Base-by-base conservation (phyloP, 2,797 vertebrate species). In the Heterohyrax brucei region DNA sequence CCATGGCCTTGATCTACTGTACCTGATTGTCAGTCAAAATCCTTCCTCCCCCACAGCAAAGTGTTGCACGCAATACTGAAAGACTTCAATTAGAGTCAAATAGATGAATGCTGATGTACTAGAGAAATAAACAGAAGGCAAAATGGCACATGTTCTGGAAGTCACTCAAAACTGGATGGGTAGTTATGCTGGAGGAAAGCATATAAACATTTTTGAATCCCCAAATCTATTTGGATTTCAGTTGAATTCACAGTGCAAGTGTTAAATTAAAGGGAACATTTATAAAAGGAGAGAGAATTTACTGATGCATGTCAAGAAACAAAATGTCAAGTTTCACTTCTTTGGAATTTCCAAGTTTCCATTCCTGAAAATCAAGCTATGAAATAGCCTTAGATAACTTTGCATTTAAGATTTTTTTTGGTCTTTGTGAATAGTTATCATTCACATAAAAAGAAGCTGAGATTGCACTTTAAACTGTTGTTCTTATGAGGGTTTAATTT, bases 401-500 rank as follows among this genome's bases (percentile, higher is more conserved):
- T 75, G 81, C 72, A 79, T 72, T 89, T 85, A 70, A 91, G 78
- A 62, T 93, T 96, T 95, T 82, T 92, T 87, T 84, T 53, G 22
- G 59, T 82, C 48, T 88, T 93, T 91, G 90, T 86, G 94, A 95
- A 50, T 76, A 93, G 80, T 79, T 94, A 89, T 66, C 93, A 96
- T 96, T 95, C 94, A 95, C 92, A 95, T 95, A 78, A 91, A 95
- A 94, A 91, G 92, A 85, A 46, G 28, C 94, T 97, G 1, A 24
- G 92, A 77, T 96, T 97, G 70, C 39, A 70, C 56, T 98, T 95
- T 89, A 2, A n/a, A 92, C 64, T 93, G 56, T 94, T 90, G 95
- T 97, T 86, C 30, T 90, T 97, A 92, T 93, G 10, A 44, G 91
- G 88, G 46, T 97, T 97, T 93, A 95, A 97, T 96, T 98, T 95